Percentiles rank a stretch among this genome's conserved stretches.
Conservation (phyloP, 1,140 invertebrate species). For the Pseudobourletiella spinata region DNA sequence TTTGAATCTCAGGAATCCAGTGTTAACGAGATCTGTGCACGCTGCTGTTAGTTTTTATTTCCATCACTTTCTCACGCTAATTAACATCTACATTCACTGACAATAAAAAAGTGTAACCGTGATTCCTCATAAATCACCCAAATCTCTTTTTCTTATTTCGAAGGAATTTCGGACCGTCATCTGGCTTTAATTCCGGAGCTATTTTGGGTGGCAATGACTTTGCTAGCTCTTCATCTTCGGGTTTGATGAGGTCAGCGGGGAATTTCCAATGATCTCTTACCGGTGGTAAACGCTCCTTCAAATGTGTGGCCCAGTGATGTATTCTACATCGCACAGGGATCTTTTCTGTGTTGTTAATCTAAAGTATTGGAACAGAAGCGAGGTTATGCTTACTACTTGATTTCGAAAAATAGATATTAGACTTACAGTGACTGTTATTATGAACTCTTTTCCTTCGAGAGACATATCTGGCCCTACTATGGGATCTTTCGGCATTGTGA, state of each 20-base stretch:
- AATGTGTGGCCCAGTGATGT: constrained; percentile 39
- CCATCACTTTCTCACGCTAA: not conserved
- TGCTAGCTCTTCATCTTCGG: constrained; percentile 37
- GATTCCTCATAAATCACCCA: not conserved
- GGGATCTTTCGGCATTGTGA: constrained; percentile 58
- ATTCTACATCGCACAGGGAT: constrained; percentile 40
- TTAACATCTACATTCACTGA: not conserved
- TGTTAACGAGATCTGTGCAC: not conserved
- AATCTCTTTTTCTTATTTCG: not conserved
- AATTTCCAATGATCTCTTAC: constrained; percentile 27
- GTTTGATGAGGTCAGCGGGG: constrained; percentile 37
- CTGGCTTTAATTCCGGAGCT: constrained; percentile 7
- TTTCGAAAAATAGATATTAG: not conserved
- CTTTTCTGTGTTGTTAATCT: constrained; percentile 60
- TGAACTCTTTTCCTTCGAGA: constrained; percentile 70
- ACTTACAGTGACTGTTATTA: constrained; percentile 61
- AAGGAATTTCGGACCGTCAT: not conserved
- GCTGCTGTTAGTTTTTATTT: not conserved
- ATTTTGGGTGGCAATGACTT: constrained; percentile 32
- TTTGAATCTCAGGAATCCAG: not conserved
- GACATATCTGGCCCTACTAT: constrained; percentile 69
- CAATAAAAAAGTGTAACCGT: not conserved
- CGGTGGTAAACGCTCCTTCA: constrained; percentile 31
- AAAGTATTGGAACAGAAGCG: constrained; percentile 18
- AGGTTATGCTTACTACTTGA: no score